Conservation (phyloP, 2,113 vertebrate species). For the Pangasianodon gigas region DNA sequence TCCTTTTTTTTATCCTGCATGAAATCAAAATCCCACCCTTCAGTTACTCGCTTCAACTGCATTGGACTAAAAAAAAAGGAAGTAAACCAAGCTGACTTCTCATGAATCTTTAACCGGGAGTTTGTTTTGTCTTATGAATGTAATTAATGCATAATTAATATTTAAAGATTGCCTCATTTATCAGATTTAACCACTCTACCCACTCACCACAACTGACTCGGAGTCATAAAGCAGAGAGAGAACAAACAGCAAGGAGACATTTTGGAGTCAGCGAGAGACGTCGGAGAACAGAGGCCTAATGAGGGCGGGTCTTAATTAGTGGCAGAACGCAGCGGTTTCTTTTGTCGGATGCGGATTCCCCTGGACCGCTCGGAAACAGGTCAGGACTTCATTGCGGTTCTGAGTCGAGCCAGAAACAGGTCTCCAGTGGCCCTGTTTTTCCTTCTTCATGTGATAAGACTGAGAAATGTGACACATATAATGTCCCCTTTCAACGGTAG, state of each 20-base stretch:
- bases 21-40: constrained; percentile 53
- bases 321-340: constrained; percentile 61
- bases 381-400: constrained; percentile 36
- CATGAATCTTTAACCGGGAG: constrained; percentile 80
- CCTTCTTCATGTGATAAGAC: constrained; percentile 25
- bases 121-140: constrained; percentile 80
- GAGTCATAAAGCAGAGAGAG: constrained; percentile 63
- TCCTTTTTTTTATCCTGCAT: constrained; percentile 52
- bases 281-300: constrained; percentile 64
- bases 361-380: constrained; percentile 47
- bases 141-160: constrained; percentile 87
- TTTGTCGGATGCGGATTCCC: constrained; percentile 53
- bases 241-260: constrained; percentile 52
- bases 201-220: constrained; percentile 63
- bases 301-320: constrained; percentile 69
- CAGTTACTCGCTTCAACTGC: constrained; percentile 60
- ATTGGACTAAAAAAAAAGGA: constrained; percentile 72
- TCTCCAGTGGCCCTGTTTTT: constrained; percentile 37
- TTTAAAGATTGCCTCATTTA: constrained; percentile 82
- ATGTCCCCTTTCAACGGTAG: constrained; percentile 11
- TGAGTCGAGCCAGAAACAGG: constrained; percentile 35
- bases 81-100: constrained; percentile 75
- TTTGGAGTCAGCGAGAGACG: constrained; percentile 48
- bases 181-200: constrained; percentile 77
- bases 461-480: constrained; percentile 55